Base-by-base conservation (phyloP, 2,113 vertebrate genomes). In the Ondatra zibethicus region DNA sequence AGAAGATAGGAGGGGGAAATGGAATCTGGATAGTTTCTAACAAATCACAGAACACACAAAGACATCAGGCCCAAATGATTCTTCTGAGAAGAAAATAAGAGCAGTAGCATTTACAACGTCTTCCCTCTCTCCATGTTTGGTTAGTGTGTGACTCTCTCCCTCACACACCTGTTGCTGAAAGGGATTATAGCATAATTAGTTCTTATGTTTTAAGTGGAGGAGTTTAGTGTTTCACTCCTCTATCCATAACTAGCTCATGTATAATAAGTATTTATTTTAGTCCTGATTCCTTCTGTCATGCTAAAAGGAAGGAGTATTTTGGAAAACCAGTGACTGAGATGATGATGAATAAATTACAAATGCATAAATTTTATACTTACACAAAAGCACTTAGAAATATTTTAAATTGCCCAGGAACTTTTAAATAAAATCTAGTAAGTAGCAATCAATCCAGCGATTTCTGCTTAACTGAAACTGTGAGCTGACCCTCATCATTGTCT, bases 241-340 rank as follows among this genome's bases (percentile, higher is more conserved):
- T 77, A 36, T 82, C 14, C 81, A 3, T 75, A 91, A 89, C 87
- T 47, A 70, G 5, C 8, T 76, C 55, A 72, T 16, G 88, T 63
- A 96, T 95, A 92, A 89, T 89, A 14, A 47, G 6, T 76, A 8
- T 50, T 88, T 91, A 88, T 66, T 93, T 96, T 29, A 72, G 33
- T 68, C 39, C 7, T n/a, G 16, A 8, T 85, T 88, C 89, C 5
- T 96, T 77, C 85, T 90, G 33, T 7, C 16, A 76, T 10, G n/a
- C 68, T 75, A 70, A 87, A 77, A 91, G 25, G 77, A 81, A 88
- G 94, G 8, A 50, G 9, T 80, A 78, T 81, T 84, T 91, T 92
- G 21, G 25, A 70, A 95, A 96, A 68, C 7, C 12, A 95, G 25
- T 78, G 39, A 75, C 12, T 27, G 10, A 86, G 85, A 68, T 17